Conservation (phyloP, 1,140 invertebrate genomes). For the Eumaeus atala region DNA sequence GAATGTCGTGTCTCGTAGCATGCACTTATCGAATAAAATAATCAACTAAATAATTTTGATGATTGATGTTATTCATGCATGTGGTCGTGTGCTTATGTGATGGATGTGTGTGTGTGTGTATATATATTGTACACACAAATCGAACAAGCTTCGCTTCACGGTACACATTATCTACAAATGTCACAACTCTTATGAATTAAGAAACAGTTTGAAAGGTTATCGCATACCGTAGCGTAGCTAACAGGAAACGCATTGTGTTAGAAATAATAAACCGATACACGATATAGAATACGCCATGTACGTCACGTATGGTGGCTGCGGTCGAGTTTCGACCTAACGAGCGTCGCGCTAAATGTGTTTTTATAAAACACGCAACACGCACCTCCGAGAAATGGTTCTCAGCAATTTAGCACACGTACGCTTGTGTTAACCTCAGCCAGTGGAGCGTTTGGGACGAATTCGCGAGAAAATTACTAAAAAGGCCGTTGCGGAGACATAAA, state of each 20-base stretch:
- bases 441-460: not conserved
- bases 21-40: too few relatives aligned
- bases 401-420: conserved; percentile 7
- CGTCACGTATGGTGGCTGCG: not conserved
- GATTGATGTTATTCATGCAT: too few relatives aligned
- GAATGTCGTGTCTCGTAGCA: too few relatives aligned
- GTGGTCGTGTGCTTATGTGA: too few relatives aligned
- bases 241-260: conserved; percentile 4
- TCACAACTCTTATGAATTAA: not conserved
- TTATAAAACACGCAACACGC: not conserved
- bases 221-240: not conserved
- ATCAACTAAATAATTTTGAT: too few relatives aligned
- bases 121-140: too few relatives aligned
- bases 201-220: conserved; percentile 7
- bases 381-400: conserved; percentile 2
- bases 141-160: too few relatives aligned
- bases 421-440: not conserved
- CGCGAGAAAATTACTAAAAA: not conserved
- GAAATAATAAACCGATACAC: conserved; percentile 3
- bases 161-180: too few relatives aligned
- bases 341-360: not conserved
- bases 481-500: not conserved
- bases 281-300: not conserved
- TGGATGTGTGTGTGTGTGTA: too few relatives aligned
- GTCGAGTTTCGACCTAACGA: not conserved